Evolutionary conservation across 2,888 invertebrate species (phyloP).

Genomic region (Epistrophe eligans): DNA sequence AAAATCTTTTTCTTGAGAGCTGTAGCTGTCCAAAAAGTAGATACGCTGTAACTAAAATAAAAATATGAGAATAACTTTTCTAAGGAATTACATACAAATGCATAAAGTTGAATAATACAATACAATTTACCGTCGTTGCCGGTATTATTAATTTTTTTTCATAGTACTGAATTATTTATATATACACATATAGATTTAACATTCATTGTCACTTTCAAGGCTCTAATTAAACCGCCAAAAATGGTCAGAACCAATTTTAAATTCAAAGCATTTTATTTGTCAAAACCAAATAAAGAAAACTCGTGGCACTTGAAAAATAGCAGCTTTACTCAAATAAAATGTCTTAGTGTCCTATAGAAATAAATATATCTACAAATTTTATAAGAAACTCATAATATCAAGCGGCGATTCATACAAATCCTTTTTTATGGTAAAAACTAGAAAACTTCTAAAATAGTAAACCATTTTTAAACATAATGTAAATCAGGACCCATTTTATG

Average conservation of each 20-base stretch:
- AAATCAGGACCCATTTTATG: background rate
- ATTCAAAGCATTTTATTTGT: background rate
- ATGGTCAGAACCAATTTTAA: background rate
- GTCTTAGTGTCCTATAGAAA: background rate
- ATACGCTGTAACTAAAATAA: too few species aligned
- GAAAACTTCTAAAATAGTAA: background rate
- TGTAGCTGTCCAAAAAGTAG: too few species aligned
- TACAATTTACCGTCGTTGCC: too few species aligned
- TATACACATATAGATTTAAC: too few species aligned
- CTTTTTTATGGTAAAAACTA: slow-evolving; percentile 27
- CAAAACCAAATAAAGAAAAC: background rate
- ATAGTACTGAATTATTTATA: too few species aligned
- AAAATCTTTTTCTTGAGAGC: too few species aligned
- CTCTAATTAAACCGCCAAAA: background rate
- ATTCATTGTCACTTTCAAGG: slow-evolving; percentile 9
- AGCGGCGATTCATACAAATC: background rate
- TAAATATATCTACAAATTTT: too few species aligned
- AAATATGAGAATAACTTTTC: too few species aligned
- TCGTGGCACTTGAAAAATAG: background rate
- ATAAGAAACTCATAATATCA: too few species aligned
- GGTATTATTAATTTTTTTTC: too few species aligned
- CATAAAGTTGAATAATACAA: too few species aligned
- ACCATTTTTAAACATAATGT: background rate
- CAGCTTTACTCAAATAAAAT: background rate
- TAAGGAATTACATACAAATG: too few species aligned